These are phyloP conservation scores for Drosophila melanosoma DNA, from an alignment of 2,888 invertebrate genomes.

Conservation along the genomic window DNA sequence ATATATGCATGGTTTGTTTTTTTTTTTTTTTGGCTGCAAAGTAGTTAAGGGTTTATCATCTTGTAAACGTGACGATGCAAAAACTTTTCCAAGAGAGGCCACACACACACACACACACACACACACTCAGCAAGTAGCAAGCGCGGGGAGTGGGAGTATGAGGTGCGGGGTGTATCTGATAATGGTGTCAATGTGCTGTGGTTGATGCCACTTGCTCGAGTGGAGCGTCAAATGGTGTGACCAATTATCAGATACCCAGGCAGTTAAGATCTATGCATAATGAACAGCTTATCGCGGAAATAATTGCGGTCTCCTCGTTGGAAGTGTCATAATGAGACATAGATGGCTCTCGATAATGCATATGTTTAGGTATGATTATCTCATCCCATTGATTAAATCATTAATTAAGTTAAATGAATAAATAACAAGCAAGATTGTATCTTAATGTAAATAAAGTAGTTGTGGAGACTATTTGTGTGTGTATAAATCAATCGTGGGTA, in stretches of 20 bases:
- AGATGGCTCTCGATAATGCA: not conserved
- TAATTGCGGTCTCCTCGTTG: slow-evolving; percentile 31
- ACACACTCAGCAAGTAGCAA: not conserved
- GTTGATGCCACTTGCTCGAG: slow-evolving; percentile 11
- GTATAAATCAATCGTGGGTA: not conserved
- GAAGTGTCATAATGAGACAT: slow-evolving; percentile 1
- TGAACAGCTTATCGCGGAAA: slow-evolving; percentile 62
- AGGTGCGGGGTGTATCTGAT: no score
- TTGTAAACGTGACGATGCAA: slow-evolving; percentile 76
- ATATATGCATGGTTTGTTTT: slow-evolving; percentile 7
- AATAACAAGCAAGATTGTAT: not conserved
- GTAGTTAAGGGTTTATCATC: slow-evolving; percentile 79
- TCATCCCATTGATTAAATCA: not conserved
- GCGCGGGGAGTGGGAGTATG: not conserved
- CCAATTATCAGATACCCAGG: slow-evolving; percentile 22
- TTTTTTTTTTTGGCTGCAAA: slow-evolving; percentile 59
- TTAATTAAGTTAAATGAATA: not conserved
- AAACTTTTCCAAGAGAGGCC: slow-evolving; percentile 57
- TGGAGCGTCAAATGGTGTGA: slow-evolving; percentile 15
- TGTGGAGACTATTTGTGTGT: not conserved
- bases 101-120: slow-evolving; percentile 39
- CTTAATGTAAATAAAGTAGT: not conserved
- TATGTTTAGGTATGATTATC: not conserved
- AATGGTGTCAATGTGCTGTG: slow-evolving; percentile 37
- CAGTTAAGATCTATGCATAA: slow-evolving; percentile 55